Evolutionary conservation across 1,140 invertebrate species (phyloP).

Genomic region (Odontomachus brunneus): DNA sequence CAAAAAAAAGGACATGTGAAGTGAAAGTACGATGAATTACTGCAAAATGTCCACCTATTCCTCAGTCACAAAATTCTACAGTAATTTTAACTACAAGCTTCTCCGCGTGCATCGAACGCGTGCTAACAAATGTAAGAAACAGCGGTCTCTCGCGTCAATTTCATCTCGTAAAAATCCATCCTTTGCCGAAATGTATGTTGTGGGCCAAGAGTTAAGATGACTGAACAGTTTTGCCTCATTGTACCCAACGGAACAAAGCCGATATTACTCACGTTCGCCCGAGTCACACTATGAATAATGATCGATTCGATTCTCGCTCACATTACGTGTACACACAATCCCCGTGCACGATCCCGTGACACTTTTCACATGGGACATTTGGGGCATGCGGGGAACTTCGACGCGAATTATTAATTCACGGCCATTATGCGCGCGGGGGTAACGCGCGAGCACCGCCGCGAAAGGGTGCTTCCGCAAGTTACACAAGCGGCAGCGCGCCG

Average conservation of each 20-base stretch:
- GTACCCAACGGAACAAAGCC: slow-evolving; percentile 21
- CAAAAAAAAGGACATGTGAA: no score
- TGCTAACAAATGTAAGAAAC: no score
- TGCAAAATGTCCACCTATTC: no score
- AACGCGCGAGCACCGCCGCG: slow-evolving; percentile 35
- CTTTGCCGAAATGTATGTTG: no score
- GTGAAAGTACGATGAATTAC: no score
- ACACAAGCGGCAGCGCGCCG: slow-evolving; percentile 41
- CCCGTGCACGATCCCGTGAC: slow-evolving; percentile 7
- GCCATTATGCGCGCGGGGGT: slow-evolving; percentile 59
- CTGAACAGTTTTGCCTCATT: slow-evolving; percentile 7
- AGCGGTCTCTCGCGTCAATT: neutral
- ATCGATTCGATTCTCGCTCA: slow-evolving; percentile 50
- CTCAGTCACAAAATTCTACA: no score
- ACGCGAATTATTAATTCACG: slow-evolving; percentile 69
- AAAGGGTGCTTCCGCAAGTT: slow-evolving; percentile 58
- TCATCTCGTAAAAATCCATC: neutral
- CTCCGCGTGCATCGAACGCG: no score
- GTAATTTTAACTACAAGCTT: no score
- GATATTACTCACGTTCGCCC: slow-evolving; percentile 4
- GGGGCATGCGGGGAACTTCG: slow-evolving; percentile 56
- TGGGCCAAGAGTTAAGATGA: neutral
- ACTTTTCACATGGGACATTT: slow-evolving; percentile 40
- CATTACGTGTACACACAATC: neutral
- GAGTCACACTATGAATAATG: slow-evolving; percentile 58